Base-by-base conservation (phyloP, 2,888 invertebrate species). In the Tachystola acroxantha region DNA sequence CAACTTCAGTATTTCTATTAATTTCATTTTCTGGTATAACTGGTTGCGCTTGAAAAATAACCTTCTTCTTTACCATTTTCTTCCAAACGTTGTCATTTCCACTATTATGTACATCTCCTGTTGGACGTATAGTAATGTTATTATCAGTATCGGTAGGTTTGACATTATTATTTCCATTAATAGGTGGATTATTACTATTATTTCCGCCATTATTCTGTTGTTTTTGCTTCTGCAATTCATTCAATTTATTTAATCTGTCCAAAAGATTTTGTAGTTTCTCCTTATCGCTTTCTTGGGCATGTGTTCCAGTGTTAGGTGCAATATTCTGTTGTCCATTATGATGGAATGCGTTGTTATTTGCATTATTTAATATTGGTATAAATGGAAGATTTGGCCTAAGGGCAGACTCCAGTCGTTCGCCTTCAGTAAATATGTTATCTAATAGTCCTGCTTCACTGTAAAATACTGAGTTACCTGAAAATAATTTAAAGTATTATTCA, bases 21-120 rank as follows among this genome's bases (percentile, higher is more conserved):
- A 31, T 48, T 36, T 66, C 61, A 47, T 52, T 46, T 24, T 57
- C 56, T 1, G 69, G 70, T 22, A 50, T 42, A 3, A 73, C 67
- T 6, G 66, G 57, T 33, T 54, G 38, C 1, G 45, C 63, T 58
- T 64, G 65, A 19, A 54, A 58, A 28, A 53, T 54, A 35, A 66
- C 57, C 27, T 48, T 59, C 19, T 36, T 53, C 28, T 46, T 55
- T 13, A 27, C 52, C n/a, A 41, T 2, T n/a, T 27, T 28, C 24
- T 34, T 34, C 40, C 40, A 41, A 11, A 42, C 22, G 13, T 27
- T 11, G 36, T 37, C 13, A 29, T 27, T 20, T 36, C 13, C 22
- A 12, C 22, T 5, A 11, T 20, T 26, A 20, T n/a, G n/a, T 10
- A 7, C 30, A 7, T 27, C 31, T 24, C 1, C 24, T 7, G 12